These are phyloP conservation scores for Callopanchax toddi DNA, from an alignment of 2,113 vertebrate species.

Conservation along the genomic window DNA sequence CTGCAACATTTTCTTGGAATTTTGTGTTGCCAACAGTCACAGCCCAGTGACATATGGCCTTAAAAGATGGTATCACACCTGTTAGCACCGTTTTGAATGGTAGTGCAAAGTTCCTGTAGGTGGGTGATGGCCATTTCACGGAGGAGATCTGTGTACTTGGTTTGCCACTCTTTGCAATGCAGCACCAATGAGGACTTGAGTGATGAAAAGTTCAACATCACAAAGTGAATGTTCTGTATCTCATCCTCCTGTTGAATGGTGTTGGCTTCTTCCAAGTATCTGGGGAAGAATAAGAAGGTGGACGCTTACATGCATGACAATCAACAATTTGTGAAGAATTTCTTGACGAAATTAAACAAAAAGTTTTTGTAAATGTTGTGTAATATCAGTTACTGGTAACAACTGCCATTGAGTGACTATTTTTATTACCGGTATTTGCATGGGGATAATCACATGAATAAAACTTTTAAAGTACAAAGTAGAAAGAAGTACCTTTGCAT, in stretches of 20 bases:
- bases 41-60: too few relatives aligned
- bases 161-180: constrained; percentile 68
- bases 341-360: not conserved
- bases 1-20: too few relatives aligned
- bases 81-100: constrained; percentile 38
- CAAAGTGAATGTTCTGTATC: constrained; percentile 42
- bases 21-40: too few relatives aligned
- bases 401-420: too few relatives aligned
- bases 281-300: not conserved
- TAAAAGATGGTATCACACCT: constrained; percentile 33
- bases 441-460: too few relatives aligned
- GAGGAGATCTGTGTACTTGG: constrained; percentile 63
- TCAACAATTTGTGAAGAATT: not conserved
- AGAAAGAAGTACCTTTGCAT: constrained; percentile 77
- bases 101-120: constrained; percentile 48
- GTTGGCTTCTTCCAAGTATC: constrained; percentile 63
- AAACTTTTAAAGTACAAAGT: not conserved
- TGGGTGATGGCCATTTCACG: constrained; percentile 31
- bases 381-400: not conserved
- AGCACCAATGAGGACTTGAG: constrained; percentile 65
- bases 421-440: too few relatives aligned
- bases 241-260: constrained; percentile 61
- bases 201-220: constrained; percentile 60
- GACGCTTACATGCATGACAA: not conserved
- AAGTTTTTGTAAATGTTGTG: not conserved